Conservation (phyloP, 2,113 vertebrate species). For the Tyto alba region DNA sequence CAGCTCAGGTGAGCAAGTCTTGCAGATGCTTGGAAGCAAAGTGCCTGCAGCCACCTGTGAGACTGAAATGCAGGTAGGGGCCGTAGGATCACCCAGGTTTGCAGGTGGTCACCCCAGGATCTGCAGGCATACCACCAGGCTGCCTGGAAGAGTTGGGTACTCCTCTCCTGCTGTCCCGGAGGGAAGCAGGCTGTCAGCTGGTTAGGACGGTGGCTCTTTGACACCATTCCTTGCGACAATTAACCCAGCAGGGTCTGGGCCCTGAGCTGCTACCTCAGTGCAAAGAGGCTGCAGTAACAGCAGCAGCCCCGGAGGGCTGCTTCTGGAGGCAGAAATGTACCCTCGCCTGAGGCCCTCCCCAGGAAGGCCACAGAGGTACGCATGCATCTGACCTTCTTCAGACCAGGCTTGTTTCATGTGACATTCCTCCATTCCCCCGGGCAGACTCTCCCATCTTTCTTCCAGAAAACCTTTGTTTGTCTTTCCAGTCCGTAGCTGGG, state of each 20-base stretch:
- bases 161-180: neutral
- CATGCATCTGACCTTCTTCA: rapidly evolving
- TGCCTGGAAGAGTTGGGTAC: neutral
- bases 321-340: neutral
- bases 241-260: neutral
- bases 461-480: neutral
- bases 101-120: neutral
- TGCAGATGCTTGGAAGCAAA: neutral
- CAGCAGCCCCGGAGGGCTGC: neutral
- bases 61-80: neutral
- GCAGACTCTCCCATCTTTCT: neutral
- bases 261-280: neutral
- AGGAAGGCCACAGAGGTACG: neutral
- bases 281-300: neutral
- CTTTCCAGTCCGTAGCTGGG: neutral
- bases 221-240: neutral
- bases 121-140: neutral
- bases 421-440: neutral
- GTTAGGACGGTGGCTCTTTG: neutral
- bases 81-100: neutral
- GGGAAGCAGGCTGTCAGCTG: neutral
- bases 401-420: neutral
- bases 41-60: neutral
- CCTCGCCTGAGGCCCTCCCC: neutral
- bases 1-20: neutral